Evolutionary conservation across 2,797 vertebrate species (phyloP), one percentile per base, ranked within the genome.

Genomic region (Sebastes vulpes): DNA sequence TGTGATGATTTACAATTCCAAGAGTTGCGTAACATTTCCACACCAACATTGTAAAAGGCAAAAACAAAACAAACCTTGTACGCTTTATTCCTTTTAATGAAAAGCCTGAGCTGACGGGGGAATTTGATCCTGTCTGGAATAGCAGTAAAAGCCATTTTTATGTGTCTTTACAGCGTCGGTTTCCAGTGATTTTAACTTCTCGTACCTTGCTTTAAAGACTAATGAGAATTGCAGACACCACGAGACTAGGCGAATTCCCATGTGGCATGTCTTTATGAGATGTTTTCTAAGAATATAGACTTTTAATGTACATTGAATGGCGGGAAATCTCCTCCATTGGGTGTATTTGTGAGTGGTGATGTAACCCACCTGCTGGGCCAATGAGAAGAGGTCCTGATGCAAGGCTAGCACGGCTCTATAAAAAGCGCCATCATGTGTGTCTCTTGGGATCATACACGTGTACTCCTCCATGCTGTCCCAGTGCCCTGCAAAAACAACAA

Each of bases 391-490:
- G 93, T 99, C 98, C 90, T 99, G 99, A 92, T 99, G 99, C 9
- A 99, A 90, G 0, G 98, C 98, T 48, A 99, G 94, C 9, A 99
- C 99, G 0, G 98, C 99, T 92, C 99, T 96, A 76, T 99, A 99
- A 92, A 99, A 99, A 3, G 98, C 98, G 0, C 98, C 99, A 2
- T 99, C 98, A 0, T 99, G 99, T 14, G 99, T 99, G 79, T 99
- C 98, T 85, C 98, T 96, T 1, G 98, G 98, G 68, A 99, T 99
- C 97, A 99, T 98, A 82, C 98, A 99, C 0, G 99, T 99, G 11
- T 99, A 99, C 77, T 99, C 98, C 74, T 99, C 98, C 99, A 99
- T 99, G 93, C 99, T 99, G 89, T 99, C 98, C 99, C 99, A 99
- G 85, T 99, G 98, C 21, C 98, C 99, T 99, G 89, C 9, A 79